phyloP scores from a whole-genome alignment of 2,888 invertebrate genomes.

The Icerya purchasi region DNA sequence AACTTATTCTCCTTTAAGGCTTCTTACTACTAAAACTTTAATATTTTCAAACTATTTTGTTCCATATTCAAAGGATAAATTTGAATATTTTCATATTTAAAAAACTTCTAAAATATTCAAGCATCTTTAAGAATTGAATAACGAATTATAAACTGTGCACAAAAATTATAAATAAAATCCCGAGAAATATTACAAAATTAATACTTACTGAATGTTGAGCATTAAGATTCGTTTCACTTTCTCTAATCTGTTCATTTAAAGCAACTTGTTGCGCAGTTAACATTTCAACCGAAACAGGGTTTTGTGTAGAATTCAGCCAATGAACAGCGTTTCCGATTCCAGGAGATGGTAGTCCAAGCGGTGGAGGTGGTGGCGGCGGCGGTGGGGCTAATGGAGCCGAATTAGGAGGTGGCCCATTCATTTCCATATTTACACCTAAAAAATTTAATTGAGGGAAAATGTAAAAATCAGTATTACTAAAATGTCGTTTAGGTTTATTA shows the following conservation, averaged over 20 bases:
- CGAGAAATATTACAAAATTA: constrained; percentile 5
- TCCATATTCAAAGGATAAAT: too few relatives aligned
- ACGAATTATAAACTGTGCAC: too few relatives aligned
- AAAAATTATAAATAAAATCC: too few relatives aligned
- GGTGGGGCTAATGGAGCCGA: constrained; percentile 12
- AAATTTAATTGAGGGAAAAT: too few relatives aligned
- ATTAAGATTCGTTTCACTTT: constrained; percentile 86
- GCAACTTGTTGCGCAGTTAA: constrained; percentile 47
- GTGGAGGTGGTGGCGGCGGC: constrained; percentile 17
- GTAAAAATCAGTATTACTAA: too few relatives aligned
- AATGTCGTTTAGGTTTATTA: too few relatives aligned
- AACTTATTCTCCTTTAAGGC: too few relatives aligned
- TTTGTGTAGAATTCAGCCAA: constrained; percentile 24
- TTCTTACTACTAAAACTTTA: too few relatives aligned
- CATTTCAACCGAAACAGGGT: constrained; percentile 20
- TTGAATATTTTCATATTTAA: too few relatives aligned
- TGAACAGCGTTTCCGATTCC: neutral
- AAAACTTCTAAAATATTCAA: too few relatives aligned
- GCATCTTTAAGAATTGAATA: too few relatives aligned
- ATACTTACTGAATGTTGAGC: constrained; percentile 73
- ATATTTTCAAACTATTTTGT: too few relatives aligned
- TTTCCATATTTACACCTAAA: constrained; percentile 10
- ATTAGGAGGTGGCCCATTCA: constrained; percentile 3
- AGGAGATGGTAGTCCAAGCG: neutral
- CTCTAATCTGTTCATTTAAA: constrained; percentile 75